Evolutionary conservation across 1,140 invertebrate species (phyloP), one percentile per base, ranked within the genome.

Genomic region (Holotrichia oblita): DNA sequence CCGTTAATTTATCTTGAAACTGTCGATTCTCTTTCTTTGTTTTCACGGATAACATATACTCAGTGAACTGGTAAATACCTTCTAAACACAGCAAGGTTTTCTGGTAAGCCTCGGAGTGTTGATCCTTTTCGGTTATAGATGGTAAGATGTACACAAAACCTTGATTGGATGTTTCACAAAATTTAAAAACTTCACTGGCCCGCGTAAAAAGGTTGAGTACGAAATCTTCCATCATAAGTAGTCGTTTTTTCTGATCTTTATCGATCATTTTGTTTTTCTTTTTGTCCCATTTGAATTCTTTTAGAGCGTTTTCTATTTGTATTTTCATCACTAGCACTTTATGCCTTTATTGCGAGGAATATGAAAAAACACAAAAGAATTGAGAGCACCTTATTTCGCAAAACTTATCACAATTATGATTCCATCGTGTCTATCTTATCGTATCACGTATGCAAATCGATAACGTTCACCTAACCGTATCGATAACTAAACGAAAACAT

Each of bases 401-500:
- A 34, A 22, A 69, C 3, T 20, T 14, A 69, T 69, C 61, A 69
- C 61, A 34, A 22, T 10, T 22, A 17, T 69, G 61, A 27, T 34
- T 24, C 22, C 22, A 10, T 10, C 61, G 61, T 69, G 27, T 69
- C 22, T 69, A 69, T 69, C 61, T 69, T 69, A 69, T 69, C 61
- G 61, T 10, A 69, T 69, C 61, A 69, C 61, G 61, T 69, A 69
- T 10, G 22, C 61, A 17, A 69, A 69, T 69, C 61, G 61, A 69
- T 69, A 69, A 69, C 20, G 22, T 34, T 69, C 22, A 69, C 22
- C 61, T 34, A 69, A 9, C 9, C 22, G 20, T 17, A 24, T 20
- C 61, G 61, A 69, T 69, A 69, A 12, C 61, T 69, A 14, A 55
- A 55, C 61, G 61, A 69, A 69, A 69, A 69, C 61, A 69, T 22